Evolutionary conservation across 2,888 invertebrate genomes (phyloP), one percentile per base, ranked within the genome.

Genomic region (Trachelus stipa): DNA sequence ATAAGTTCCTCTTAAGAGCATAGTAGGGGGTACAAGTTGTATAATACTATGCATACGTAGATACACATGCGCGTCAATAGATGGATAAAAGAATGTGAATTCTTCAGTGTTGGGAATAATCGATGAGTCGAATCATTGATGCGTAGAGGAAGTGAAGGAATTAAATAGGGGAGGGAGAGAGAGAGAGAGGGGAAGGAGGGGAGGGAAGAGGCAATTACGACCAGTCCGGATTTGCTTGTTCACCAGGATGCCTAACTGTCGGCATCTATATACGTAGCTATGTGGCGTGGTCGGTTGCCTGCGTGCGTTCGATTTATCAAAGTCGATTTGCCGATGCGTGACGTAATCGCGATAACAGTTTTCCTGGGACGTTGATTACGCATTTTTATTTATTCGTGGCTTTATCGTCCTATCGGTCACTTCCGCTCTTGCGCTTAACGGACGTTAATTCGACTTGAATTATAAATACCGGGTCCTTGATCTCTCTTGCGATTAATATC

Each of bases 81-180:
- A 56, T 0, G 23, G 56, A 56, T 56, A 23, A 56, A 56, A 56
- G 56, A 56, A 40, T 15, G 4, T 40, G 40, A 40, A 23, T 56
- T 56, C 23, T 56, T 56, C 9, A 9, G 23, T 56, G 56, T 23
- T 56, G 12, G 23, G 56, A 56, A 56, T 56, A 56, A 56, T 56
- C 56, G 56, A 56, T 56, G 23, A 23, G 23, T 30, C 71, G 12
- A 34, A 71, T 71, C 71, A 23, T 34, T 2, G 71, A 71, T 31
- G 71, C 71, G 31, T 71, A 34, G 71, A 31, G 71, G 71, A 71
- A 71, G 71, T 71, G 11, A 71, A 31, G 31, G 12, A 71, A 34
- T 23, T 23, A 12, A 35, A 12, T 12, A 3, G 35, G 12, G 12
- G 35, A 11, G 35, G 3, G 1, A 1, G 4, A 12, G 12, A 11